Percentiles rank a stretch among this genome's conserved stretches.
Evolutionary conservation across 1,140 invertebrate species (phyloP).

Genomic region (Polypedilum vanderplanki): DNA sequence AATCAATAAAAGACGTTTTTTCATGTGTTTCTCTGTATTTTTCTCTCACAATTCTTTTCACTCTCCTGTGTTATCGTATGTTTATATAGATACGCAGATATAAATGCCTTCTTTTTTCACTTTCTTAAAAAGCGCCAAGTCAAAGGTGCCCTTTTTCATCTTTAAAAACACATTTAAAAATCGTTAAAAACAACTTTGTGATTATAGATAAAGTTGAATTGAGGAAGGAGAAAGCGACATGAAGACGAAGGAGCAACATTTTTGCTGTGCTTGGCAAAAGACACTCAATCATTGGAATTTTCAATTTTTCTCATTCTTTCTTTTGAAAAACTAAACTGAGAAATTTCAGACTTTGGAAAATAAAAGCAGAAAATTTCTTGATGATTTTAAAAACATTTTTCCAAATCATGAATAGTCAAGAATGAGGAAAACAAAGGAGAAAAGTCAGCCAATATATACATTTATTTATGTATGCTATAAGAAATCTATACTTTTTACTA

Average conservation of each 20-base stretch:
- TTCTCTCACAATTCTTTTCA: constrained; percentile 9
- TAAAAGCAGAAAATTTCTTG: no score
- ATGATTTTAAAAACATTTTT: no score
- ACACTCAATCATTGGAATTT: not conserved
- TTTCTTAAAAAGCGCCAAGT: not conserved
- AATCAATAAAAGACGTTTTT: constrained; percentile 4
- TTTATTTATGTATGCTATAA: no score
- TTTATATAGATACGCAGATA: not conserved
- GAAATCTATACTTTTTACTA: not conserved
- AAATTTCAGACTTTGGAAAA: not conserved
- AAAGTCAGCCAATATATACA: no score
- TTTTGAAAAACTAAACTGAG: not conserved
- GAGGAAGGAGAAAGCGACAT: not conserved
- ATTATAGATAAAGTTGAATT: constrained; percentile 7
- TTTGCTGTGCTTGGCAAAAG: not conserved
- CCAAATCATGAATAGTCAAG: no score
- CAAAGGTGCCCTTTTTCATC: not conserved
- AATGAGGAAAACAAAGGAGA: no score
- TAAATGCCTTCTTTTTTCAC: not conserved
- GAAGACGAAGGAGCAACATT: not conserved
- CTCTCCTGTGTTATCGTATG: not conserved
- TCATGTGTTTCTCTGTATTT: not conserved
- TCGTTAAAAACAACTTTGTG: constrained; percentile 18
- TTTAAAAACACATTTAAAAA: constrained; percentile 15
- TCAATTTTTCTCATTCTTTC: not conserved